Evolutionary conservation across 2,113 vertebrate species (phyloP), one percentile per base, ranked within the genome.

Genomic region (Capra hircus): DNA sequence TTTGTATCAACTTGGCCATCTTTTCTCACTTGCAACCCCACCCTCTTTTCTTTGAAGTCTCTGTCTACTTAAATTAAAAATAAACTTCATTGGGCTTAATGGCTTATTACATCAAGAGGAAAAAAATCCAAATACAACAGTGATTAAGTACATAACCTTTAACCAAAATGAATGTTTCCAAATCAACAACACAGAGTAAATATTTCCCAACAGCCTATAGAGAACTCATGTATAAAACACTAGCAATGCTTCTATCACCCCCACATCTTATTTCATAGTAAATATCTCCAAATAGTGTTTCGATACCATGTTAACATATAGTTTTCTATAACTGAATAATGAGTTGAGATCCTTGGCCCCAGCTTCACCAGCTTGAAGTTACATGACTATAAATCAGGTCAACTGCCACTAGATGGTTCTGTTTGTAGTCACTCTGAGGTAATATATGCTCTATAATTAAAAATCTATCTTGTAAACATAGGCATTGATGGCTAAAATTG

Each of bases 31-130:
- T 88, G 64, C 84, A 97, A 96, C 90, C 25, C 77, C 96, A 88
- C 95, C 92, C 98, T 97, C 57, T 85, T 96, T 95, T 71, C 96
- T 97, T 98, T 98, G 98, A 98, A 97, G 87, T 95, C 52, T 93
- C 67, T 93, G 95, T 97, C 71, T 96, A 55, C 81, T 97, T 97
- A 97, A 98, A 98, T 96, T 94, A 97, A 94, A 96, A 98, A 96
- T 96, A 96, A 97, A 96, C 90, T 95, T 96, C 53, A 93, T 88
- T 96, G 89, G 97, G 78, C 27, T 62, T 94, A 97, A 95, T 92
- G 81, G 43, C 84, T 91, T 96, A 96, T 98, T 97, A 97, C 59
- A 90, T 96, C 64, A 95, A 95, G 81, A 96, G 91, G 15, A 95
- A 74, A 95, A 98, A 92, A 85, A 95, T 50, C 91, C 86, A 86